Percentiles rank a stretch among this genome's conserved stretches.
phyloP scores from a whole-genome alignment of 1,140 invertebrate genomes.

The Brachionus asplanchnoidis region DNA sequence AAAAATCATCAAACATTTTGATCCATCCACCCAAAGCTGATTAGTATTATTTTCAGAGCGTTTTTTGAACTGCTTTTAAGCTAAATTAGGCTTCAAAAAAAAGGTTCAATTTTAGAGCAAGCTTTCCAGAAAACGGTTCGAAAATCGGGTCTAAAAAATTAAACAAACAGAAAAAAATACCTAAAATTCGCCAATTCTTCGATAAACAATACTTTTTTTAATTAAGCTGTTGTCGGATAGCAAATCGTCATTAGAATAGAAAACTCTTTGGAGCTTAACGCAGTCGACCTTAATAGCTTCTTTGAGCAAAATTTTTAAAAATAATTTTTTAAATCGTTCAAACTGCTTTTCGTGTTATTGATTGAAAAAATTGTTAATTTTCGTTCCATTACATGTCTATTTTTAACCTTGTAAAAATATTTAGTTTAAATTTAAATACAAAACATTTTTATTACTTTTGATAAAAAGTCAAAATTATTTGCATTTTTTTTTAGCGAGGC shows the following conservation, averaged over 20 bases:
- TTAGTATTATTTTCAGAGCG: no score
- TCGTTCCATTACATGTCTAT: neutral
- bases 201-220: neutral
- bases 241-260: neutral
- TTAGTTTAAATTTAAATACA: no score
- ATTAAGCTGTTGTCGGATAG: neutral
- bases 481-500: neutral
- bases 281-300: constrained; percentile 1
- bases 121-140: no score
- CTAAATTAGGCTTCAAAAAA: no score
- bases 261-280: neutral
- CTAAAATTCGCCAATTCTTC: neutral
- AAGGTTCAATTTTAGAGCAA: no score
- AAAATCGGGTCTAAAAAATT: no score
- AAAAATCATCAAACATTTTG: no score
- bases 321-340: neutral
- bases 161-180: no score
- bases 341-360: neutral
- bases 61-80: no score
- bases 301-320: neutral
- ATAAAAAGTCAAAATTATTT: neutral
- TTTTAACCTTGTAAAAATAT: neutral
- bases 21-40: no score
- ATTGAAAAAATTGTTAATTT: neutral
- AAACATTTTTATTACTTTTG: neutral